Evolutionary conservation across 2,888 invertebrate species (phyloP).

Genomic region (Cryptocheilus praepositus): DNA sequence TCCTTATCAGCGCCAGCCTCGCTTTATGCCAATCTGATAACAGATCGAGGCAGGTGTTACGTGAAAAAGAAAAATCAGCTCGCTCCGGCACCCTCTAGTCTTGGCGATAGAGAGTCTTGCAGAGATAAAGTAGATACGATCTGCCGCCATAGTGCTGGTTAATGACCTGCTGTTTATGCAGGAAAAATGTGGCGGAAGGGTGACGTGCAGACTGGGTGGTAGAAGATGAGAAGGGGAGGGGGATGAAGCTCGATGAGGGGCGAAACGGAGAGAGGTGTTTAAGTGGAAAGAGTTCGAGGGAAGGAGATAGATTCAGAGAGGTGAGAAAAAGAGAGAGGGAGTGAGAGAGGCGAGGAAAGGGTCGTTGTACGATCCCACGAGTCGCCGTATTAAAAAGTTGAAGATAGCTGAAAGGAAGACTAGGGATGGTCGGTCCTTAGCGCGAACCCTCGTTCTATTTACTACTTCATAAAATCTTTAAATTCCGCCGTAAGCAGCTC

Average conservation of each 20-base stretch:
- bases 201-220: conserved; percentile 21
- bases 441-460: conserved; percentile 55
- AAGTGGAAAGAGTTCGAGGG: conserved; percentile 5
- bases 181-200: conserved; percentile 57
- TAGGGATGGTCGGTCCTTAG: conserved; percentile 48
- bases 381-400: conserved; percentile 66
- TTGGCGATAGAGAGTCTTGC: conserved; percentile 39
- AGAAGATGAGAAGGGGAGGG: neutral
- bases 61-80: conserved; percentile 30
- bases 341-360: conserved; percentile 17
- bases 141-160: conserved; percentile 59
- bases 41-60: conserved; percentile 24
- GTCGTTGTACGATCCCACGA: conserved; percentile 38
- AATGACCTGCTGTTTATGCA: conserved; percentile 69
- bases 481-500: conserved; percentile 44
- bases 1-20: neutral
- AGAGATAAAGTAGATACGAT: conserved; percentile 57
- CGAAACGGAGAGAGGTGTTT: conserved; percentile 14
- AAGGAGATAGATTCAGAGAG: conserved; percentile 12
- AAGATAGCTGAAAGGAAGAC: conserved; percentile 47
- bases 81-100: conserved; percentile 16
- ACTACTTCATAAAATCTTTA: conserved; percentile 61
- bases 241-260: conserved; percentile 15
- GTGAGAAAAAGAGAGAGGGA: conserved; percentile 12
- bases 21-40: conserved; percentile 25